Evolutionary conservation across 2,113 vertebrate species (phyloP), one percentile per base, ranked within the genome.

Genomic region (human (Homo sapiens)): DNA sequence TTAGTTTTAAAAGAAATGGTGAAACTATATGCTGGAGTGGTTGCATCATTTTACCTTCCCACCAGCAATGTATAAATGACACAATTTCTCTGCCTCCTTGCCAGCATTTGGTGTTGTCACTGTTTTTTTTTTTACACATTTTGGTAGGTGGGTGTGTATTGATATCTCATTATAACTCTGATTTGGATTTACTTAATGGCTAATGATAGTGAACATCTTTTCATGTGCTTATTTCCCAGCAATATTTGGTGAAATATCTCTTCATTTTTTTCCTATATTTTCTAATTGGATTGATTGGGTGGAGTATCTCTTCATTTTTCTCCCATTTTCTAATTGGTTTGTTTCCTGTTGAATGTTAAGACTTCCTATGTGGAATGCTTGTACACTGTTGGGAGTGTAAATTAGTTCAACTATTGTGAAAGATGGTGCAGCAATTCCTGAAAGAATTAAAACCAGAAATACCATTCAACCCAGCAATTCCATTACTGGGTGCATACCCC

Each of bases 1-100:
- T 68, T 81, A 30, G 78, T 57, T 93, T 88, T 86, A 52, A 95
- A 72, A 80, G 84, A 82, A 94, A n/a, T 16, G 73, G 50, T 22
- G n/a, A 30, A 68, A 61, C 38, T 78, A 40, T 91, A 84, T 85
- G 52, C 35, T 80, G 40, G 38, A 57, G 66, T 25, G 30, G 45
- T n/a, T 66, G 55, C 6, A 10, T 57, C 59, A 55, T 85, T 48
- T 80, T 43, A 48, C 12, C 25, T 73, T 75, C 3, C 57, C 10
- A 2, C 72, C 45, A 72, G 80, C 64, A 48, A 12, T 22, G 14
- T 35, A 0, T 25, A 68, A 35, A 7, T 50, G 55, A 66, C 35
- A 16, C 0, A 0, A 8, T 70, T 50, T 75, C 68, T 80, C n/a
- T 22, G 11, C 64, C 40, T 88, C 22, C 9, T 61, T 3, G 11